Conservation (phyloP, 2,797 vertebrate genomes). For the Falco cherrug region DNA sequence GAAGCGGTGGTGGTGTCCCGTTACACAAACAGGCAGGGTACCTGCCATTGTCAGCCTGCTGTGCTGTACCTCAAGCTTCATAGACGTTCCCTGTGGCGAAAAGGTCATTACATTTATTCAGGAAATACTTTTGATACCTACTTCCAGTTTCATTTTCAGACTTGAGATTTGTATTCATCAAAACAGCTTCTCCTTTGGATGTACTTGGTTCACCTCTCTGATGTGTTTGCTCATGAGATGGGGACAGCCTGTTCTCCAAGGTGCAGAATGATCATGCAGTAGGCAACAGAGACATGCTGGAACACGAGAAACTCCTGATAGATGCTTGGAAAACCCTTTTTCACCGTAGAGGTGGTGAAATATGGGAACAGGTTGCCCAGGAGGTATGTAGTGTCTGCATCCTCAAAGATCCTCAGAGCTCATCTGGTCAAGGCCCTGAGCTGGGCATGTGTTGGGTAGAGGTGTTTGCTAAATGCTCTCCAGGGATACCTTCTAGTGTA, state of each 20-base stretch:
- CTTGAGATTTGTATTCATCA: background rate
- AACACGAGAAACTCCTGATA: background rate
- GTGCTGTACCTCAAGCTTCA: accelerated
- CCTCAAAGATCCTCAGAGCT: background rate
- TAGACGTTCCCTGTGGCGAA: background rate
- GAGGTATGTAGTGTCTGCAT: background rate
- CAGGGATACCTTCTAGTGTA: background rate
- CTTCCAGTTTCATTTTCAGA: background rate
- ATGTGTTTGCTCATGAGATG: background rate
- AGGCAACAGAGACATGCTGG: background rate
- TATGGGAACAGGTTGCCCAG: background rate
- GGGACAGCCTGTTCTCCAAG: background rate
- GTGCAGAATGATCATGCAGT: background rate
- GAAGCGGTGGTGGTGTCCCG: background rate
- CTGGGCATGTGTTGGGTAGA: background rate
- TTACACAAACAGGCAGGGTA: background rate
- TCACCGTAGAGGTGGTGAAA: background rate
- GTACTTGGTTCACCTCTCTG: background rate
- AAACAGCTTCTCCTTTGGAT: background rate
- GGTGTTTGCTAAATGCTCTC: background rate
- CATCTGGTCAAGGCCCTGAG: background rate
- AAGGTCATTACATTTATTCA: background rate
- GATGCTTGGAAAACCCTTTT: background rate
- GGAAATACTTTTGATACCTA: background rate
- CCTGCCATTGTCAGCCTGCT: background rate